phyloP scores from a whole-genome alignment of 2,888 invertebrate species.

The Ypsolopha scabrella region DNA sequence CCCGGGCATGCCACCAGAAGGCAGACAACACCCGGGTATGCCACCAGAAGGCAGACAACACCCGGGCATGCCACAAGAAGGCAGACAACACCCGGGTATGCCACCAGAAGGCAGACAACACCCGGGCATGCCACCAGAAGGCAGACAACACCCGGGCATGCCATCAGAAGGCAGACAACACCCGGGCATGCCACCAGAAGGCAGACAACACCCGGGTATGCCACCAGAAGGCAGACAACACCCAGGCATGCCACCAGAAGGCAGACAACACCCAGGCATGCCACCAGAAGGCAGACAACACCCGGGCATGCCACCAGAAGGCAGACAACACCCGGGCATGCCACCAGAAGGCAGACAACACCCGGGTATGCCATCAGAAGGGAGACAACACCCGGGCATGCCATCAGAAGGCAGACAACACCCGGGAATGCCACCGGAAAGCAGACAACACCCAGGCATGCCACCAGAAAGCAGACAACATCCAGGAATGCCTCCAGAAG shows the following conservation, averaged over 20 bases:
- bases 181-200: neutral
- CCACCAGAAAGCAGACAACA: neutral
- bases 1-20: neutral
- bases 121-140: neutral
- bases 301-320: neutral
- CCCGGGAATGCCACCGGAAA: neutral
- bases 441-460: neutral
- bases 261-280: neutral
- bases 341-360: slow-evolving; percentile 18
- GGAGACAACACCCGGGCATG: neutral
- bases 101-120: neutral
- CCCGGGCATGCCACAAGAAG: neutral
- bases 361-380: neutral
- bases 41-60: neutral
- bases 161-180: neutral
- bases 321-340: slow-evolving; percentile 26
- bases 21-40: neutral
- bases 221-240: neutral
- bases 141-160: neutral
- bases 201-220: neutral
- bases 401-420: neutral
- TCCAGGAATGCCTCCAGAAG: neutral
- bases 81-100: neutral
- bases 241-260: neutral
- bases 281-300: neutral